Evolutionary conservation across 2,888 invertebrate genomes (phyloP).

Genomic region (Cheilosia grossa): DNA sequence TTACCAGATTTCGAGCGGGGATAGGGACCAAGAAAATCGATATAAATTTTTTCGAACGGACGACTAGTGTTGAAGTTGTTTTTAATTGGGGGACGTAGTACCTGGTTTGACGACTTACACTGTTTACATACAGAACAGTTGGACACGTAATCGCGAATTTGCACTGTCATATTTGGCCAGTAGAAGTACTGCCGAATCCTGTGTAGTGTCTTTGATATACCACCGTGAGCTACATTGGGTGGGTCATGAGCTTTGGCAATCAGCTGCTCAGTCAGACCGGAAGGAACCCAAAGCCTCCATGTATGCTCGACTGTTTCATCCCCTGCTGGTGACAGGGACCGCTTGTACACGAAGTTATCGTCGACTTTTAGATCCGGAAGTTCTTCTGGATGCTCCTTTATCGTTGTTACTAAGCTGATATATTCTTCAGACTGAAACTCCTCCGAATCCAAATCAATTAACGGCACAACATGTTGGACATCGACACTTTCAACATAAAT

Average conservation of each 20-base stretch:
- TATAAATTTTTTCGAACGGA: background rate
- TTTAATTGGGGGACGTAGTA: background rate
- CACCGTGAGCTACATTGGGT: slow-evolving; percentile 39
- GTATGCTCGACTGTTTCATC: background rate
- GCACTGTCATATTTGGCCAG: slow-evolving; percentile 23
- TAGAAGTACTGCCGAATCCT: slow-evolving; percentile 9
- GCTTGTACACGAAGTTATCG: slow-evolving; percentile 9
- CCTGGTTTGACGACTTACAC: slow-evolving; percentile 8
- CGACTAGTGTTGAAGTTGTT: background rate
- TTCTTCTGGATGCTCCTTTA: background rate
- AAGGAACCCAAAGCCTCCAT: slow-evolving; percentile 35
- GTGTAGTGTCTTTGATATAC: slow-evolving; percentile 27
- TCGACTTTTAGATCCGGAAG: slow-evolving; percentile 9
- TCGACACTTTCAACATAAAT: slow-evolving; percentile 2
- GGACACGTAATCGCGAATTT: background rate
- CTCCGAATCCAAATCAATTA: slow-evolving; percentile 4
- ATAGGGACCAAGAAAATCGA: too few species aligned
- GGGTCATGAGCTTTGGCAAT: slow-evolving; percentile 30
- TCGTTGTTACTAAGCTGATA: background rate
- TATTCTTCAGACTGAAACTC: slow-evolving; percentile 9
- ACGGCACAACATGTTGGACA: background rate
- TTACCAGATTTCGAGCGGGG: too few species aligned
- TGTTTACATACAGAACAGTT: too few species aligned
- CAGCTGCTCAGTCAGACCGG: slow-evolving; percentile 13
- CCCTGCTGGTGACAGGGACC: background rate